A percentile compares a stretch with the other conserved stretches of the same genome.
phyloP scores from a whole-genome alignment of 2,113 vertebrate genomes.

The Deroptyus accipitrinus region DNA sequence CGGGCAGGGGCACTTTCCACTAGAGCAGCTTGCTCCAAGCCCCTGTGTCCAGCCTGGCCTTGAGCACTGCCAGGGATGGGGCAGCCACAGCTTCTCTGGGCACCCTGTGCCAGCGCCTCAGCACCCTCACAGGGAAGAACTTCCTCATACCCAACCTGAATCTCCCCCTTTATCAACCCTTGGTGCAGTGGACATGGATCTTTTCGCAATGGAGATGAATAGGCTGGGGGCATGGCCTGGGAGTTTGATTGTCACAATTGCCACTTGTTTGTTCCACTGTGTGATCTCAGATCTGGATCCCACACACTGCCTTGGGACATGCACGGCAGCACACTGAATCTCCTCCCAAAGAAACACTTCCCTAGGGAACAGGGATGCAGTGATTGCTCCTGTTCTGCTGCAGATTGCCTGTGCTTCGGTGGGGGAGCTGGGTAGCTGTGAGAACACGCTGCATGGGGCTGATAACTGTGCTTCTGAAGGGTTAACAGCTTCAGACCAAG shows the following conservation, averaged over 20 bases:
- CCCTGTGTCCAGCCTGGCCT: too few relatives aligned
- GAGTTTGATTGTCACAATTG: neutral
- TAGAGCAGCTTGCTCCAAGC: too few relatives aligned
- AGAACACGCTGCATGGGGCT: accelerated
- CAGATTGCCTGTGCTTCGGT: accelerated
- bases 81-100: neutral
- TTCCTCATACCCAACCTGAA: neutral
- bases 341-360: neutral
- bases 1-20: neutral
- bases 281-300: neutral
- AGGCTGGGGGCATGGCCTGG: accelerated
- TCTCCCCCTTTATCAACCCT: neutral
- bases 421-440: neutral
- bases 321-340: neutral
- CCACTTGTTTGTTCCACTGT: neutral
- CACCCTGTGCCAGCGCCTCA: neutral
- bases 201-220: accelerated
- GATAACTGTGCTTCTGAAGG: neutral
- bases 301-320: neutral
- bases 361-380: accelerated
- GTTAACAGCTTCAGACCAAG: neutral
- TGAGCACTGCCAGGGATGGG: neutral
- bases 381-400: accelerated
- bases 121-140: neutral
- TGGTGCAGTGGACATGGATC: neutral